Evolutionary conservation across 2,113 vertebrate species (phyloP), one percentile per base, ranked within the genome.

Genomic region (Entelurus aequoreus): DNA sequence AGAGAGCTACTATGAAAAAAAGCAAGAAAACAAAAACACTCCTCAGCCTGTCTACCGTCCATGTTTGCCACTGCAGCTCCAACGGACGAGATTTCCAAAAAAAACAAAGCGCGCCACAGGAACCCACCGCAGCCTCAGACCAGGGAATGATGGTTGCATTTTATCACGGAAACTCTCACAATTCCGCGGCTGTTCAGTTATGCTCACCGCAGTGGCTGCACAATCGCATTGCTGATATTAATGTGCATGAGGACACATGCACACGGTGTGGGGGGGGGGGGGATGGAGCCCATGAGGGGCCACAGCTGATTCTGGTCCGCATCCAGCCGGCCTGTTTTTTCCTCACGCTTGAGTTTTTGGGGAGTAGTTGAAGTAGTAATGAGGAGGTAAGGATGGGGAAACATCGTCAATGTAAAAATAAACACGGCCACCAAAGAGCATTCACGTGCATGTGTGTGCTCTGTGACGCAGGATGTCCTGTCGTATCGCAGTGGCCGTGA

Each of bases 241-340:
- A 63, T 2, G 8, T 65, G 56, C 10, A 28, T 60, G 57, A 47
- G 16, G 42, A 48, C 9, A 47, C 44, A 28, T 46, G 11, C 10
- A 7, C n/a, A 44, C 14, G 10, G 40, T 47, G 16, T 47, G 40
- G 12, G 3, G 53, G 40, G n/a, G 19, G 10, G 69, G 40, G 69
- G 63, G n/a, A n/a, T n/a, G n/a, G n/a, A n/a, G 66, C 48, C 42
- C 58, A 72, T 71, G 72, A 77, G 37, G 8, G 35, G 14, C 15
- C 28, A 68, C 67, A 72, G 69, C 72, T 70, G 65, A 77, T 53
- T 76, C 40, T 49, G 65, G 79, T 4, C 28, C 4, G 28, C 28
- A 28, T 28, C 28, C 28, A 28, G 28, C 62, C 53, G 48, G 47
- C 21, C 37, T 12, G 48, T 65, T 63, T 44, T 73, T 75, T 76